A percentile compares a stretch with the other conserved stretches of the same genome.
phyloP scores from a whole-genome alignment of 2,888 invertebrate genomes.

The Nasonovia ribisnigri region DNA sequence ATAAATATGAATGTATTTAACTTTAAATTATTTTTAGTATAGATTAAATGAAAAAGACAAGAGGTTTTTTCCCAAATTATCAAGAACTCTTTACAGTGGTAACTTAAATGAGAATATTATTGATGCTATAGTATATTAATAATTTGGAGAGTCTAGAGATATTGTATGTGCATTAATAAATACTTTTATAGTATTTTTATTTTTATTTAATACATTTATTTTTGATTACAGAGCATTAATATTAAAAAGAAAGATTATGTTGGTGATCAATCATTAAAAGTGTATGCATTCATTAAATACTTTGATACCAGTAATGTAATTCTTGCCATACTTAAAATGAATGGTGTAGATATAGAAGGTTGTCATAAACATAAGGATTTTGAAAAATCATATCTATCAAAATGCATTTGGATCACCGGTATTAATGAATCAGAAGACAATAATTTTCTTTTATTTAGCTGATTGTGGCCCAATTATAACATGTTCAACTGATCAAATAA shows the following conservation, averaged over 20 bases:
- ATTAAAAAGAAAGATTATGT: background rate
- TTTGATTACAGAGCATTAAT: background rate
- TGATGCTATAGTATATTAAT: background rate
- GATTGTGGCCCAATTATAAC: background rate
- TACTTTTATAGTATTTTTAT: background rate
- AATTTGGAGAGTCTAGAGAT: constrained; percentile 2
- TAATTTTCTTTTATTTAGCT: background rate
- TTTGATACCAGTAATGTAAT: background rate
- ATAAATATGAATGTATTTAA: background rate
- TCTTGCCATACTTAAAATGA: background rate
- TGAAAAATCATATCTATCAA: background rate
- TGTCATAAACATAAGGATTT: background rate
- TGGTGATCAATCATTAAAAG: background rate
- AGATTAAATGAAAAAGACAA: background rate
- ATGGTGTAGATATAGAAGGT: background rate
- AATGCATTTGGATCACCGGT: background rate
- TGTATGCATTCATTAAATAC: background rate
- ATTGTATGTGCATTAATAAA: background rate
- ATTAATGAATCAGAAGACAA: background rate
- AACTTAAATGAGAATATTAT: background rate
- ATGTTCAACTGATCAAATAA: background rate
- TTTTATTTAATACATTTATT: background rate
- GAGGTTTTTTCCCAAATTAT: background rate
- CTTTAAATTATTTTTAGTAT: background rate
- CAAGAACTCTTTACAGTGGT: background rate